Percentiles rank a stretch among this genome's conserved stretches.
Evolutionary conservation across 2,888 invertebrate species (phyloP).

Genomic region (Dryobota labecula): DNA sequence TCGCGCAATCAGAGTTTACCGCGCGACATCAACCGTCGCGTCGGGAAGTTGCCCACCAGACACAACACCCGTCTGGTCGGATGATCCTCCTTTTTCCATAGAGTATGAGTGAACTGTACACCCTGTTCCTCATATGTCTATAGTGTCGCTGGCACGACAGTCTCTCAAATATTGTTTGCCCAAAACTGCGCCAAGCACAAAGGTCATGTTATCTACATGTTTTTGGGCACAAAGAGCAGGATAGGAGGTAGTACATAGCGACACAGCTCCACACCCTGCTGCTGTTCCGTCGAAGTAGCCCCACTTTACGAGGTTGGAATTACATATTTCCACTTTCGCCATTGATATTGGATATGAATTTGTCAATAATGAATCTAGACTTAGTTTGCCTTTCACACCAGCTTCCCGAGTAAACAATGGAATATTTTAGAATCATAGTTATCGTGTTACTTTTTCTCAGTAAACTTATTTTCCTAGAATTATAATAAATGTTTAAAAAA

Average conservation of each 20-base stretch:
- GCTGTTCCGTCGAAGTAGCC: not conserved
- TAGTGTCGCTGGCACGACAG: no score
- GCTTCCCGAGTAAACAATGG: slow-evolving; percentile 23
- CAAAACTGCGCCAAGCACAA: not conserved
- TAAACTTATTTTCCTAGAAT: slow-evolving; percentile 37
- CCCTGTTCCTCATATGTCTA: no score
- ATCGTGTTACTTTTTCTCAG: slow-evolving; percentile 11
- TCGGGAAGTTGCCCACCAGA: no score
- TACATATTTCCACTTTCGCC: not conserved
- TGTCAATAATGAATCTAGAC: not conserved
- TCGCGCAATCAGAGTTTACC: no score
- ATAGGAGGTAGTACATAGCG: not conserved
- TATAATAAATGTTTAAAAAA: slow-evolving; percentile 47
- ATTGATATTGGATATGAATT: not conserved
- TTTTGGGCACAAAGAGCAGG: not conserved
- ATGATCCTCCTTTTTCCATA: no score
- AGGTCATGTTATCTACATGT: not conserved
- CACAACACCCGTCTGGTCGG: no score
- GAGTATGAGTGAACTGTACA: no score
- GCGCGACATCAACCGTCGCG: no score
- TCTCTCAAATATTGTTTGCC: not conserved
- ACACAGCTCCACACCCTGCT: not conserved
- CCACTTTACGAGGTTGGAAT: not conserved
- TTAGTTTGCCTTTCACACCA: not conserved
- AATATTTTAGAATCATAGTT: slow-evolving; percentile 33